Base-by-base conservation (phyloP, 2,888 invertebrate genomes). In the Listrodromus nycthemerus region DNA sequence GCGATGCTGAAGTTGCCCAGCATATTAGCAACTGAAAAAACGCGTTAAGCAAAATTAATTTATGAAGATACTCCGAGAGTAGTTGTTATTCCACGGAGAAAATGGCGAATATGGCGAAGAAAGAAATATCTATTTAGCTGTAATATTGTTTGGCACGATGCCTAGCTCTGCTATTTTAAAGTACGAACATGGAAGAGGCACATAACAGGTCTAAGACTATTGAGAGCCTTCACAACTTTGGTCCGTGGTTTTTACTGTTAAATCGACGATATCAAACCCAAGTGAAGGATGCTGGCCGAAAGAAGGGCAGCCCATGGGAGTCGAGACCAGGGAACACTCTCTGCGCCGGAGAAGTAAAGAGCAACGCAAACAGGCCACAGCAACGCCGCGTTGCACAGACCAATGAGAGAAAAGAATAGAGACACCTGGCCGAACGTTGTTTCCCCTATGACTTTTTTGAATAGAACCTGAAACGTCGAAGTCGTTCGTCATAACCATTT, bases 1-100 rank as follows among this genome's bases (percentile, higher is more conserved):
- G 98, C 97, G 89, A 98, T 97, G 89, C 98, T 98, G 93, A 99
- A 99, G 94, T 98, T 98, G 90, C 97, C 98, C 91, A 98, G 95
- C 93, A 98, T 95, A 94, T 98, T 98, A 92, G 98, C 98, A 92
- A 97, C 98, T 98, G 95, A 13, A 41, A 70, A 21, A n/a, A 61
- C 3, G 8, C 3, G 8, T 41, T 45, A 37, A 27, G 27, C 16
- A 55, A 37, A 45, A 55, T 30, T 30, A 61, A 55, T 58, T 33
- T 55, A 21, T 24, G 2, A 50, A 50, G 27, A 21, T 6, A 21
- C 27, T 21, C 19, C 24, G 0, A 50, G 16, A 45, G 48, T 65
- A 19, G 21, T 52, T 13, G 10, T 66, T 71, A 13, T 37, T 55
- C 8, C 50, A 50, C 10, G 63, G 71, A 50, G 58, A 33, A 61